phyloP scores from a whole-genome alignment of 2,888 invertebrate genomes.

The Hirtodrosophila confusa region DNA sequence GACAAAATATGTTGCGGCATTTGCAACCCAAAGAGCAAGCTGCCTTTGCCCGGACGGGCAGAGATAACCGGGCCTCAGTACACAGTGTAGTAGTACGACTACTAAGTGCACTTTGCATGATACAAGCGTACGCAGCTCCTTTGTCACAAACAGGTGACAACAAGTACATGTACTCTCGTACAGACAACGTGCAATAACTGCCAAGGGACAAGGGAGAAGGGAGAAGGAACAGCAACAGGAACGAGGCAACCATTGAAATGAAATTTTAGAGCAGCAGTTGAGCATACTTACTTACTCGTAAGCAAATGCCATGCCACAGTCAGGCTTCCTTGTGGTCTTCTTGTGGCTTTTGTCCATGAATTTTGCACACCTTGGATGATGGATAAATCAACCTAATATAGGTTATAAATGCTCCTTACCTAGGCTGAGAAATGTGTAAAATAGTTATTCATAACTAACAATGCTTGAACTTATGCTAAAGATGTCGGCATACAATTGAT shows the following conservation, averaged over 20 bases:
- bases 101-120: constrained; percentile 51
- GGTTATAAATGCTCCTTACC: not conserved
- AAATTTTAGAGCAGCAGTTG: constrained; percentile 33
- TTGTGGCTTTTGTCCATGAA: constrained; percentile 14
- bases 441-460: not conserved
- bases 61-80: constrained; percentile 12
- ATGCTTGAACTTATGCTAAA: no score
- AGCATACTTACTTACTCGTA: constrained; percentile 6
- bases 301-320: constrained; percentile 7
- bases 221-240: not conserved
- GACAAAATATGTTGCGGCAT: constrained; percentile 60
- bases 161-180: constrained; percentile 50
- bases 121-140: constrained; percentile 55
- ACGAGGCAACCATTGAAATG: constrained; percentile 35
- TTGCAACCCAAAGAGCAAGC: constrained; percentile 15
- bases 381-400: constrained; percentile 11
- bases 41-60: constrained; percentile 9
- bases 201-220: constrained; percentile 19
- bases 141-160: constrained; percentile 72
- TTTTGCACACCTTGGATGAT: constrained; percentile 8
- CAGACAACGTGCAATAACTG: constrained; percentile 52
- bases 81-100: not conserved
- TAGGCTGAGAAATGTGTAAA: not conserved
- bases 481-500: no score
- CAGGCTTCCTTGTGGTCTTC: constrained; percentile 36